A percentile compares a stretch with the other conserved stretches of the same genome.
Conservation (phyloP, 2,888 invertebrate species). For the Tetranychus piercei region DNA sequence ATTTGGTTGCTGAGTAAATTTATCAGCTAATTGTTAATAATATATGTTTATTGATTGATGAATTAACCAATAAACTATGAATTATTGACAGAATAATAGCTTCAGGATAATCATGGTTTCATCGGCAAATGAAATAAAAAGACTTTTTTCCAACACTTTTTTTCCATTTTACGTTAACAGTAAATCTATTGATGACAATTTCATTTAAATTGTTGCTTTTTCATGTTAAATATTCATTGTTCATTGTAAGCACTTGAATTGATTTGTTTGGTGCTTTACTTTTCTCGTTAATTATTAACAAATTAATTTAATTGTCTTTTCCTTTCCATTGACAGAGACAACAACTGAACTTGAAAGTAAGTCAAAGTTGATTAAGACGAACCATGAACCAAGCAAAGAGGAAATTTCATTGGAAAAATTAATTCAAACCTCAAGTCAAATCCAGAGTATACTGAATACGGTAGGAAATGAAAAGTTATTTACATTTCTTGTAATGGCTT, state of each 20-base stretch:
- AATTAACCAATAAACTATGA: too few relatives aligned
- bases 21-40: too few relatives aligned
- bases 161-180: too few relatives aligned
- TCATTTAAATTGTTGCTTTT: too few relatives aligned
- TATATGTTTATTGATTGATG: too few relatives aligned
- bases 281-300: neutral
- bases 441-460: neutral
- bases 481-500: slow-evolving; percentile 8
- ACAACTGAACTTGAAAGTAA: neutral
- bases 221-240: too few relatives aligned
- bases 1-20: too few relatives aligned
- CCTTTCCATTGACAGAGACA: neutral
- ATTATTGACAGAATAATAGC: too few relatives aligned
- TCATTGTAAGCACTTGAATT: neutral
- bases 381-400: neutral
- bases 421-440: slow-evolving; percentile 6
- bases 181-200: too few relatives aligned
- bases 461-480: slow-evolving; percentile 5
- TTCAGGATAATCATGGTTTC: too few relatives aligned
- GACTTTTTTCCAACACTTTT: too few relatives aligned
- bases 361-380: neutral
- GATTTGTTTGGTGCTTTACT: neutral
- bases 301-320: neutral
- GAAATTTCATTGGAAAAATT: slow-evolving; percentile 10
- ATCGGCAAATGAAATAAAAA: too few relatives aligned